Evolutionary conservation across 1,140 invertebrate species (phyloP), one percentile per base, ranked within the genome.

Genomic region (Drosophila chauvacae): DNA sequence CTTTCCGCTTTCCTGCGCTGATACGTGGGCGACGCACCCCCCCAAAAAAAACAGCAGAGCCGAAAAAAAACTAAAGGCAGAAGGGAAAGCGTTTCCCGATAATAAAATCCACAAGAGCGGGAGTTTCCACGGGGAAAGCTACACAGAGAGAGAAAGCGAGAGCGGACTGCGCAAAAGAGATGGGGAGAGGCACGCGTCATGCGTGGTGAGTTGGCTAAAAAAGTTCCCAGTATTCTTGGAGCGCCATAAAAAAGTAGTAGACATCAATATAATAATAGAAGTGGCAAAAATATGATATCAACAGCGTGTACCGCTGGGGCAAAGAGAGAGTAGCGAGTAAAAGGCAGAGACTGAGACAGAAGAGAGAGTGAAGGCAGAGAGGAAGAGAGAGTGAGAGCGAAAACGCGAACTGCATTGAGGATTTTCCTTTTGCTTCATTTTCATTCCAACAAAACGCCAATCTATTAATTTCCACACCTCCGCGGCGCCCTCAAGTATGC

Each of bases 221-320:
- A 79, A 77, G 61, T 83, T 83, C 80, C 85, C 77, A 64, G 82
- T 87, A 88, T 88, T 84, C 45, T 51, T 75, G 61, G 65, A 73
- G 60, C 58, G 42, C 64, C 64, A 68, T 66, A 77, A 70, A 56
- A 83, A 88, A 73, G 60, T 58, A 88, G 77, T 57, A 84, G 70
- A 83, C 78, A 73, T 66, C 57, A 73, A 79, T 81, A 88, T 88
- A 88, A 88, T 90, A 88, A 90, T 90, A 88, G 82, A 90, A 90
- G 68, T 81, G 77, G 77, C 77, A 81, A 88, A 88, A 88, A 88
- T 88, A 88, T 88, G 85, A 88, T 88, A 88, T 88, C 85, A 88
- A 88, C 85, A 88, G 85, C 85, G 81, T 88, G 85, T 79, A 66
- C 57, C 42, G 45, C 57, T 72, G 80, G 51, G 57, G 48, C 65